phyloP scores from a whole-genome alignment of 1,140 invertebrate genomes.

The Dendrolimus kikuchii region DNA sequence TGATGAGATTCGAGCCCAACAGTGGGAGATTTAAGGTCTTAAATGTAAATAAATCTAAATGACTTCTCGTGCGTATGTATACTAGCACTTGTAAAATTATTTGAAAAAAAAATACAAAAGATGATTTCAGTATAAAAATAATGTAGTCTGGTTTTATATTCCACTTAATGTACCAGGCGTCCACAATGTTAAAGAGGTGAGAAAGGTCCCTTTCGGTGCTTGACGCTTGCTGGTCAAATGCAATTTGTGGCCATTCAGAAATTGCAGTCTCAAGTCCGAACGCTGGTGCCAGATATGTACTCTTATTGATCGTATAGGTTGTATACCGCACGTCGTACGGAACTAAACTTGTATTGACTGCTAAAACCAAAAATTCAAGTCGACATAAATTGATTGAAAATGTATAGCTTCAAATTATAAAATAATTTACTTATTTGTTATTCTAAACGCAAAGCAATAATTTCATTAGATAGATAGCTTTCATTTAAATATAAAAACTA shows the following conservation, averaged over 20 bases:
- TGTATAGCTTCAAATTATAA: not conserved
- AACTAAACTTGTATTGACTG: conserved; percentile 18
- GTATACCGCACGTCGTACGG: not conserved
- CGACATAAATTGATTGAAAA: not conserved
- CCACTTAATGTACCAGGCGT: conserved; percentile 4
- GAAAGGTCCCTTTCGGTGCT: conserved; percentile 14
- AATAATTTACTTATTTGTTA: not conserved
- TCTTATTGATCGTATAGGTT: conserved; percentile 22
- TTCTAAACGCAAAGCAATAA: no score
- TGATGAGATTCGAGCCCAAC: no score
- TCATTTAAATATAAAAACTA: no score
- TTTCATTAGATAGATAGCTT: no score
- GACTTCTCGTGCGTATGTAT: no score
- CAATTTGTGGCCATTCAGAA: conserved; percentile 41
- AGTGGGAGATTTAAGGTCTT: no score
- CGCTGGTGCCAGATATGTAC: conserved; percentile 15
- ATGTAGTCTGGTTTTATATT: no score
- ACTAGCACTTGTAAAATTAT: no score
- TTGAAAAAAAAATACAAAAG: no score
- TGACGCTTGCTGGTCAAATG: conserved; percentile 32
- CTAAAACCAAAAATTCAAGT: conserved; percentile 15
- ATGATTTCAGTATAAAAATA: no score
- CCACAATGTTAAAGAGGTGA: conserved; percentile 11
- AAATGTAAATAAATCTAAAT: no score
- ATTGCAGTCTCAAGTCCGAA: conserved; percentile 23